phyloP scores from a whole-genome alignment of 1,140 invertebrate genomes.

The Camponotus pennsylvanicus region DNA sequence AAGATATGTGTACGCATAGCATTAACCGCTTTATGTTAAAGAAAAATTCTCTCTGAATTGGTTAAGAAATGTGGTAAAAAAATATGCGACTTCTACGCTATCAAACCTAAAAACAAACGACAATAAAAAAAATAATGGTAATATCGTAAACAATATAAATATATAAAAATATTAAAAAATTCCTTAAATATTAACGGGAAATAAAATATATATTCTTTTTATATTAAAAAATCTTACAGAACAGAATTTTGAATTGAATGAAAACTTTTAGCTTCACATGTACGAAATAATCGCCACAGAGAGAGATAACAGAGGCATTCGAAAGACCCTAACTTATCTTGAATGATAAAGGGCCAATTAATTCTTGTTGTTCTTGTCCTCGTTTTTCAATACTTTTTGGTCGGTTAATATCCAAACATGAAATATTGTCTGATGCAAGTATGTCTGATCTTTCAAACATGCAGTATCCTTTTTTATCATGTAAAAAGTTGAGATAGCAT shows the following conservation, averaged over 20 bases:
- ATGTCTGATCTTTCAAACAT: constrained; percentile 37
- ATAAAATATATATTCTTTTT: neutral
- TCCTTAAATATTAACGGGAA: neutral
- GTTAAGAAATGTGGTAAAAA: neutral
- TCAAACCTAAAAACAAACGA: neutral
- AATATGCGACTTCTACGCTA: neutral
- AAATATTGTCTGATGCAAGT: constrained; percentile 44
- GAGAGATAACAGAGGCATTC: constrained; percentile 48
- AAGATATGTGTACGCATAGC: no score
- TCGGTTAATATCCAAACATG: neutral
- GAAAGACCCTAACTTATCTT: constrained; percentile 54
- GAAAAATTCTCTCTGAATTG: neutral
- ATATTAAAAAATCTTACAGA: neutral
- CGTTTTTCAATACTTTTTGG: constrained; percentile 47
- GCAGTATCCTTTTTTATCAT: constrained; percentile 50
- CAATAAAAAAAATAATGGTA: no score
- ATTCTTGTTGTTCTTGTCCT: constrained; percentile 36
- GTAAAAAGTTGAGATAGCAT: constrained; percentile 51
- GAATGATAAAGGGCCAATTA: constrained; percentile 58
- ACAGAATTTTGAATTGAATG: neutral
- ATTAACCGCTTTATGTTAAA: neutral
- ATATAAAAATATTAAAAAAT: neutral
- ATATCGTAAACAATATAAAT: neutral
- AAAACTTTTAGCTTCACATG: constrained; percentile 16
- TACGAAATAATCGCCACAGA: constrained; percentile 18